Evolutionary conservation across 2,113 vertebrate species (phyloP).

Genomic region (Danionella cerebrum): DNA sequence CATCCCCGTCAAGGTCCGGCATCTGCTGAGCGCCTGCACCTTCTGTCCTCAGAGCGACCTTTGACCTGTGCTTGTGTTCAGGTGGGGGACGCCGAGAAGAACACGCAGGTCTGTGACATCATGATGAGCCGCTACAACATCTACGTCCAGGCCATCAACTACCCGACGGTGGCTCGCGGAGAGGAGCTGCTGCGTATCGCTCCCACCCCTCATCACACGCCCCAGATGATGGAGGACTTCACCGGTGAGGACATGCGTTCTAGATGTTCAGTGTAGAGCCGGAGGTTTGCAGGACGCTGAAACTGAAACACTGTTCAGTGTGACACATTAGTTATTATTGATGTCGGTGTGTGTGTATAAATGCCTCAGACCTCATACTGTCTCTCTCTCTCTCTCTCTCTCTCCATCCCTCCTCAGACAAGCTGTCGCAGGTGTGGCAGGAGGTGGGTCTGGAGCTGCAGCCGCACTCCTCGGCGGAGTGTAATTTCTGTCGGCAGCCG

Average conservation of each 20-base stretch:
- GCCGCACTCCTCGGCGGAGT: conserved; percentile 82
- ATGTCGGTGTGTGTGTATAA: too few species aligned
- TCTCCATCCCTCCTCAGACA: too few species aligned
- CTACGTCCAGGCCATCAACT: conserved; percentile 97
- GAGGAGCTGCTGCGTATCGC: conserved; percentile 92
- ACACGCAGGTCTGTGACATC: conserved; percentile 83
- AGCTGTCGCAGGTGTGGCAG: conserved; percentile 80
- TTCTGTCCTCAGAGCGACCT: too few species aligned
- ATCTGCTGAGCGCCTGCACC: too few species aligned
- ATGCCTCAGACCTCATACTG: too few species aligned
- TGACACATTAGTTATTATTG: too few species aligned
- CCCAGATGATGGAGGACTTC: conserved; percentile 95
- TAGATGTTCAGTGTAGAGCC: too few species aligned
- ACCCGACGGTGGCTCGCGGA: conserved; percentile 85
- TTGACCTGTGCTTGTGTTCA: conserved; percentile 41
- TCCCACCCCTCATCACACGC: conserved; percentile 90
- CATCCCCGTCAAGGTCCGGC: conserved; percentile 91
- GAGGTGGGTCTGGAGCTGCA: conserved; percentile 78
- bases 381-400: too few species aligned
- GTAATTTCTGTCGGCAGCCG: conserved; percentile 87
- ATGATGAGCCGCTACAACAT: conserved; percentile 90
- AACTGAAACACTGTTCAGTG: too few species aligned
- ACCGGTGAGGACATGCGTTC: conserved; percentile 68
- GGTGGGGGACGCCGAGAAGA: conserved; percentile 91
- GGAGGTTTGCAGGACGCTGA: too few species aligned